Base-by-base conservation (phyloP, 2,888 invertebrate species). In the Poecilobothrus nobilitatus region DNA sequence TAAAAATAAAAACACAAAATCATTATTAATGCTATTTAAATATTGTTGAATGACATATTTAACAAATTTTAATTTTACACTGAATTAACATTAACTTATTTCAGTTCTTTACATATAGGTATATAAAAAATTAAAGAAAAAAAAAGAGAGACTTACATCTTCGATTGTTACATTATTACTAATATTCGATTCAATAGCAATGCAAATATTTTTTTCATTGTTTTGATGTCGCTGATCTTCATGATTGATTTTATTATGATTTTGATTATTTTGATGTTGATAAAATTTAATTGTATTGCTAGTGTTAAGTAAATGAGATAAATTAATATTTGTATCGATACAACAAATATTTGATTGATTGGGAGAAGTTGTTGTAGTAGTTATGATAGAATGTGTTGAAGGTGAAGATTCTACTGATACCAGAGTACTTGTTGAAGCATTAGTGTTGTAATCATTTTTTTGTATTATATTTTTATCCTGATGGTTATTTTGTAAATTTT, bases 251-350 rank as follows among this genome's bases (percentile, higher is more conserved):
- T 53, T 18, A 53, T 53, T 9, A 18, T 53, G 18, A 53, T 53
- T 53, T 6, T 53, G 53, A n/a, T 53, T 15, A 53, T 12, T 53
- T 12, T 53, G 15, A 53, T 53, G 53, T 18, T 53, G 53, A 53
- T 53, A 53, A 53, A 12, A 53, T 53, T 53, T 53, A 53, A 12
- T 53, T 53, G 53, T 12, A 53, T 53, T 70, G 22, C 70, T 65
- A 41, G 65, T 69, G 63, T 66, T 65, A 61, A 73, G 63, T 62
- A 74, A 71, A 67, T 74, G 72, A 66, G 74, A 73, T 66, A 74
- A 72, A 69, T 74, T 72, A 69, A 73, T 67, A 63, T 73, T 69
- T 67, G 71, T 70, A 21, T 69, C 68, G 67, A 68, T 66, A 7
- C 70, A 63, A 68, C 69, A 71, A 12, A 69, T 69, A 66, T 70